phyloP scores from a whole-genome alignment of 2,113 vertebrate genomes.

The Pygoscelis antarcticus region DNA sequence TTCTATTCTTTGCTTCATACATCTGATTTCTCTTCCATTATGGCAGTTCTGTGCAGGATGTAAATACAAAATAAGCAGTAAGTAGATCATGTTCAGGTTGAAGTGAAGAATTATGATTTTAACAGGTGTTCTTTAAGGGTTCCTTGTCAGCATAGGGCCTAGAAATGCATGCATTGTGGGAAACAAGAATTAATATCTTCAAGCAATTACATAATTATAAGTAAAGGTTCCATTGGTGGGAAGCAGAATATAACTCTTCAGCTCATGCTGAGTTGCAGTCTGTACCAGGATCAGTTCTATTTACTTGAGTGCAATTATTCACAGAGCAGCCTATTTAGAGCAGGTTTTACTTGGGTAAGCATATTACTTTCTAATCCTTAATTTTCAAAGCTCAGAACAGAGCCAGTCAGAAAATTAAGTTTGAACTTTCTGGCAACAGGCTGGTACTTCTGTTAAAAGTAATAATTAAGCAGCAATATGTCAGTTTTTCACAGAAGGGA shows the following conservation, averaged over 20 bases:
- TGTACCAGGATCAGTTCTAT: background rate
- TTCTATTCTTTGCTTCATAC: background rate
- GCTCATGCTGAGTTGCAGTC: background rate
- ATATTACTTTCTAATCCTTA: background rate
- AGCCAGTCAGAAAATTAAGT: background rate
- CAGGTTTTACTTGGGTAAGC: background rate
- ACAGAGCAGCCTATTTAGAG: background rate
- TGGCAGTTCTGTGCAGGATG: background rate
- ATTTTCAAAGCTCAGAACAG: background rate
- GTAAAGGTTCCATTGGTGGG: background rate
- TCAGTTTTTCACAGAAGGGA: background rate
- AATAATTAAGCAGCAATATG: background rate
- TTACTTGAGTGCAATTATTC: background rate
- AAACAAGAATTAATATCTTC: background rate
- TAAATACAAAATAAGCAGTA: background rate
- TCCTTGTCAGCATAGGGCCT: background rate
- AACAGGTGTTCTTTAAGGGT: background rate
- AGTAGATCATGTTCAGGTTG: background rate
- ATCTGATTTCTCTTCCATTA: background rate
- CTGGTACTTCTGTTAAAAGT: background rate
- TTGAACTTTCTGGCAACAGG: background rate
- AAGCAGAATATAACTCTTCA: background rate
- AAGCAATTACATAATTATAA: background rate
- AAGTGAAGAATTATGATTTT: background rate
- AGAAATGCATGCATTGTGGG: background rate